Conservation (phyloP, 1,140 invertebrate species). For the Pogonus chalceus region DNA sequence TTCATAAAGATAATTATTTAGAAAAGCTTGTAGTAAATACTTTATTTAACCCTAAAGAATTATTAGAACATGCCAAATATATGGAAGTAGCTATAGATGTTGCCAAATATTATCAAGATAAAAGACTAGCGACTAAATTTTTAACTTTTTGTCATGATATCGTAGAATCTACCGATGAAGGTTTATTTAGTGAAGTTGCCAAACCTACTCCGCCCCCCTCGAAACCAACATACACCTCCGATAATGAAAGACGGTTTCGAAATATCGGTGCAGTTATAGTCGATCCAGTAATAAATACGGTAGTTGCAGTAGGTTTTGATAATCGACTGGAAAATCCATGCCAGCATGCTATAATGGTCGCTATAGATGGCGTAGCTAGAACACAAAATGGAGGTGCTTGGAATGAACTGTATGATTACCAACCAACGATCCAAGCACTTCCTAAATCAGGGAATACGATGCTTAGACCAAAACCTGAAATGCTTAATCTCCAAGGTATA, state of each 20-base stretch:
- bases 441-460: neutral
- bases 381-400: constrained; percentile 74
- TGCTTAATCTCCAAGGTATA: constrained; percentile 20
- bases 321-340: constrained; percentile 54
- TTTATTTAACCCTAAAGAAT: constrained; percentile 50
- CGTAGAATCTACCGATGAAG: neutral
- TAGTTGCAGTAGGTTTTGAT: constrained; percentile 58
- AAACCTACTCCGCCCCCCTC: neutral
- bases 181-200: neutral
- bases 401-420: constrained; percentile 23
- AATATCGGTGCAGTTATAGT: constrained; percentile 50
- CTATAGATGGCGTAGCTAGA: constrained; percentile 73
- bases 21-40: constrained; percentile 52
- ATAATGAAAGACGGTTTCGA: constrained; percentile 12
- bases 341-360: constrained; percentile 77
- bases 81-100: constrained; percentile 52
- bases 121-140: constrained; percentile 16
- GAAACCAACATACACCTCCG: neutral
- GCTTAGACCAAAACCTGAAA: neutral
- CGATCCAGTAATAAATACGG: constrained; percentile 48
- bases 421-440: neutral
- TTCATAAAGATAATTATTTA: constrained; percentile 63
- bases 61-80: constrained; percentile 46
- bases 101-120: constrained; percentile 32
- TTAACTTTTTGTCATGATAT: neutral